Evolutionary conservation across 2,113 vertebrate genomes (phyloP).

Genomic region (Epinephelus fuscoguttatus): DNA sequence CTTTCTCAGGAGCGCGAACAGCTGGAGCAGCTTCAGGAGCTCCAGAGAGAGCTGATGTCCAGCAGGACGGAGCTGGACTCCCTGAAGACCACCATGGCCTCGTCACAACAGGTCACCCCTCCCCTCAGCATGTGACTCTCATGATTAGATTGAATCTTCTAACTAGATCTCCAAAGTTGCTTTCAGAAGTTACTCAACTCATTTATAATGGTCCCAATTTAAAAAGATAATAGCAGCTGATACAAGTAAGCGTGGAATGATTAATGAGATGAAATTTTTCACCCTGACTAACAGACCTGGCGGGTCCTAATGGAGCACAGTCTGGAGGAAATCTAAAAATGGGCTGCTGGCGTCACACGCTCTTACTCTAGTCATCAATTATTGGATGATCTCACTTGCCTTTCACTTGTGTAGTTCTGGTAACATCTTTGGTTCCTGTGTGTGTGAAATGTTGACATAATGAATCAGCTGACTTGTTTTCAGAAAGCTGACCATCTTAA

Average conservation of each 20-base stretch:
- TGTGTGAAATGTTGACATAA: background rate
- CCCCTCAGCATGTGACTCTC: background rate
- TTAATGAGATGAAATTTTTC: constrained; percentile 7
- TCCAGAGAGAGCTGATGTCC: constrained; percentile 90
- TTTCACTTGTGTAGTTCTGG: background rate
- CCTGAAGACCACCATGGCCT: constrained; percentile 85
- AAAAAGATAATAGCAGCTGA: constrained; percentile 13
- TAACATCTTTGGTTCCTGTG: background rate
- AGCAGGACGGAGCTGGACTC: constrained; percentile 89
- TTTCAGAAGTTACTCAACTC: background rate
- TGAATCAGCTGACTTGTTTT: background rate
- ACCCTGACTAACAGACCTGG: constrained; percentile 8
- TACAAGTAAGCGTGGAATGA: background rate
- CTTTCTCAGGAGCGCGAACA: constrained; percentile 89
- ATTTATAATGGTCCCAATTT: background rate
- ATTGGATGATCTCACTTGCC: background rate
- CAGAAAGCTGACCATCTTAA: constrained; percentile 1
- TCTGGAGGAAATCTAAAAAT: constrained; percentile 18
- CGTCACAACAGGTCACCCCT: constrained; percentile 87
- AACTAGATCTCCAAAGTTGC: background rate
- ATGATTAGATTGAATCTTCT: background rate
- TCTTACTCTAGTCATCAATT: constrained; percentile 13
- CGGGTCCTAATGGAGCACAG: constrained; percentile 11
- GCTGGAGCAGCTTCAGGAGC: constrained; percentile 87
- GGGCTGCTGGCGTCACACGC: background rate